These are phyloP conservation scores for Larimichthys polyactis DNA, from an alignment of 2,113 vertebrate genomes.

Conservation along the genomic window DNA sequence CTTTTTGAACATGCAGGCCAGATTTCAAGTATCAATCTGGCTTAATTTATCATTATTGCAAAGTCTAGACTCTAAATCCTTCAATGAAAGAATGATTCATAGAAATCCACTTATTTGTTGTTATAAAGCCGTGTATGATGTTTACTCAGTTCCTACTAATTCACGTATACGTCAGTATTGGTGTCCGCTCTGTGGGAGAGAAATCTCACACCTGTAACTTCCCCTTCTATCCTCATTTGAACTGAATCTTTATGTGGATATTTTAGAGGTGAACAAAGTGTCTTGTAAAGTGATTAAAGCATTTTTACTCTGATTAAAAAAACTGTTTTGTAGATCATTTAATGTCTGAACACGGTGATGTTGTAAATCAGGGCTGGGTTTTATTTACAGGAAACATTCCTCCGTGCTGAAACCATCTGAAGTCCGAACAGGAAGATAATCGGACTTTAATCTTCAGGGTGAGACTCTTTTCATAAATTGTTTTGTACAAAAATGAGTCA, in stretches of 20 bases:
- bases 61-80: neutral
- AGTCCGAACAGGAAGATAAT: conserved; percentile 13
- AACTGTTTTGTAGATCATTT: neutral
- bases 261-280: neutral
- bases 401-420: conserved; percentile 25
- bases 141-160: too few species aligned
- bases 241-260: neutral
- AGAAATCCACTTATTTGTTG: neutral
- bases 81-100: neutral
- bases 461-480: neutral
- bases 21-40: too few species aligned
- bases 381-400: conserved; percentile 40
- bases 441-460: neutral
- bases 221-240: neutral
- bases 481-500: too few species aligned
- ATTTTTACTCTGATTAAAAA: too few species aligned
- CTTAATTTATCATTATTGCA: neutral
- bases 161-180: too few species aligned
- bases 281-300: neutral
- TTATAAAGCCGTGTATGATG: too few species aligned
- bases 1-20: too few species aligned
- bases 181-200: neutral
- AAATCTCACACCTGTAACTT: neutral
- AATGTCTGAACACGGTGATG: neutral
- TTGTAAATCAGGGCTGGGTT: neutral